Evolutionary conservation across 1,140 invertebrate genomes (phyloP), one percentile per base, ranked within the genome.

Genomic region (Littorina saxatilis): DNA sequence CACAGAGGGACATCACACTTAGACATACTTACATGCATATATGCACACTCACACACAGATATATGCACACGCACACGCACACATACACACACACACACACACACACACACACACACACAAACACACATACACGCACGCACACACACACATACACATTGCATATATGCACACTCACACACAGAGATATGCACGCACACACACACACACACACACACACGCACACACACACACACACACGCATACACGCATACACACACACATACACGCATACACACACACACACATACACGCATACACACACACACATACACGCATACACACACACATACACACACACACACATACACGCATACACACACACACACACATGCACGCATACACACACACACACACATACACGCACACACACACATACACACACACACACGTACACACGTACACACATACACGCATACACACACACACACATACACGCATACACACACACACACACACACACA

Each of bases 341-440:
- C 27, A n/a, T 23, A 15, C 55, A 11, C 70, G 5, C 7, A 32
- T 35, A 0, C 70, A 32, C 70, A 0, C 7, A 32, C 70, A 11
- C 70, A 32, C 70, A 0, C 70, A 32, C 37, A 0, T 35, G 23
- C 70, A 32, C 7, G 23, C 70, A 11, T 35, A 32, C 70, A 13
- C 70, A 13, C 35, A 13, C 70, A 32, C 17, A 32, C 68, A 32
- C 32, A 32, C 68, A 32, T 11, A 32, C 68, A 32, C 32, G 37
- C 68, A 72, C 32, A 66, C 63, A 66, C n/a, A 35, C n/a, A 35
- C n/a, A 66, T 29, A 76, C 40, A 43, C 32, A n/a, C 23, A 52
- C 40, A 39, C 32, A 27, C 58, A 55, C 32, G 43, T 27, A 63
- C 63, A 79, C 13, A 32, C 3, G 7, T 43, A 39, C 1, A 37